phyloP scores from a whole-genome alignment of 92 coral and sea anemone genomes.

The Actinernus sp. region DNA sequence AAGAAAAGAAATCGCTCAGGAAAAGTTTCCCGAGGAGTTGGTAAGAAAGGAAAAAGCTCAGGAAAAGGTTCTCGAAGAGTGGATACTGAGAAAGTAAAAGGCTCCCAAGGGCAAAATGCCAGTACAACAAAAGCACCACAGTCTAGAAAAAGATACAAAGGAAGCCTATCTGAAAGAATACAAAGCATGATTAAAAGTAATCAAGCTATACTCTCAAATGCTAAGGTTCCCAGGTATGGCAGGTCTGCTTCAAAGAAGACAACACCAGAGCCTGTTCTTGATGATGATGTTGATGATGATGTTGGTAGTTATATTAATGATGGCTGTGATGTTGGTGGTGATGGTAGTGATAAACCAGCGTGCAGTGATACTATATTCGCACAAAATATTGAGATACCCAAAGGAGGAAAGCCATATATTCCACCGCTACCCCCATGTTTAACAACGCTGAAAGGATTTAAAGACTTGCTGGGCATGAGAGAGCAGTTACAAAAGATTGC shows the following conservation, averaged over 20 bases:
- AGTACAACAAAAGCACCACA: too few species aligned
- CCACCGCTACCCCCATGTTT: conserved; percentile 94
- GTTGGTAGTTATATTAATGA: too few species aligned
- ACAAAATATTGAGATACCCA: too few species aligned
- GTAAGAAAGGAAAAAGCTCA: background rate
- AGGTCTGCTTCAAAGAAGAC: background rate
- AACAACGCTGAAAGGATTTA: conserved; percentile 78
- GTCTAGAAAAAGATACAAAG: too few species aligned
- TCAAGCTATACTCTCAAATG: background rate
- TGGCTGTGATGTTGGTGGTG: too few species aligned
- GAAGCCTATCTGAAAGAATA: background rate
- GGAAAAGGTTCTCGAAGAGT: background rate
- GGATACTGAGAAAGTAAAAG: too few species aligned
- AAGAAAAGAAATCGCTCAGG: too few species aligned
- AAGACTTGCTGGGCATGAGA: conserved; percentile 52
- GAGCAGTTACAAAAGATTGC: conserved; percentile 73
- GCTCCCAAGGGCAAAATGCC: too few species aligned
- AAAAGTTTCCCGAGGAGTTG: too few species aligned
- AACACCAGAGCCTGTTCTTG: conserved; percentile 1
- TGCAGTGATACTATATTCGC: too few species aligned
- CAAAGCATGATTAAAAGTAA: background rate
- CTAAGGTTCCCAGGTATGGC: background rate
- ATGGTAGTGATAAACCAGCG: too few species aligned
- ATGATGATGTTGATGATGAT: too few species aligned
- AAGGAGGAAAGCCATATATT: conserved; percentile 68